A percentile compares a stretch with the other conserved stretches of the same genome.
phyloP scores from a whole-genome alignment of 2,888 invertebrate species.

The Pseudanteris insignis region DNA sequence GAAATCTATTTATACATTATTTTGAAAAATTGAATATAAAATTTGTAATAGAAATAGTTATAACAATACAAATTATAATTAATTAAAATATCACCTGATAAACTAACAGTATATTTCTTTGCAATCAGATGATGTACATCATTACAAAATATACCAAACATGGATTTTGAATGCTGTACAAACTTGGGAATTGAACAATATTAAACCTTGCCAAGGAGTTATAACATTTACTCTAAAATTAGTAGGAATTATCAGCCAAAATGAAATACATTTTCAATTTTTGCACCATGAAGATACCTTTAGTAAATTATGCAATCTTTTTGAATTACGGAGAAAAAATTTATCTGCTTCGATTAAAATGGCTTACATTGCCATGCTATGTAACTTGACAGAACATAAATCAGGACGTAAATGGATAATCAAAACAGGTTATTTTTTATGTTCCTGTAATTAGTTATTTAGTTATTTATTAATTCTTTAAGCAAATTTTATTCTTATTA shows the following conservation, averaged over 20 bases:
- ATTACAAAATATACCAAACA: conserved; percentile 27
- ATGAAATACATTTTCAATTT: conserved; percentile 72
- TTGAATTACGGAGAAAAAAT: conserved; percentile 58
- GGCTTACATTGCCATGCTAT: conserved; percentile 74
- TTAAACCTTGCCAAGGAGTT: conserved; percentile 66
- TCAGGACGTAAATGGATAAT: conserved; percentile 74
- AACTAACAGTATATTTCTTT: no score
- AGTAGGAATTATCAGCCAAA: conserved; percentile 70
- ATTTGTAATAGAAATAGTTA: no score
- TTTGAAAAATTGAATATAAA: no score
- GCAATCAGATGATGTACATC: conserved; percentile 12
- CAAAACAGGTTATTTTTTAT: conserved; percentile 52
- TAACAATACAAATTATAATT: no score
- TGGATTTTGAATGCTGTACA: conserved; percentile 57
- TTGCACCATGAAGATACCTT: conserved; percentile 68
- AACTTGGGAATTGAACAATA: conserved; percentile 51
- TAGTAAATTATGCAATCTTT: conserved; percentile 58
- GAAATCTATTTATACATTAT: no score
- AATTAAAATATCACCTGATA: background rate
- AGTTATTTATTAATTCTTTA: no score
- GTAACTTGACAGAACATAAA: conserved; percentile 71
- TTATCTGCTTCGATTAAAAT: conserved; percentile 74
- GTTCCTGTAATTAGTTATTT: no score
- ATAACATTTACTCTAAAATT: conserved; percentile 74
- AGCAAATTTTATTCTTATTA: no score